phyloP scores from a whole-genome alignment of 2,113 vertebrate species.

The Gasterosteus aculeatus region DNA sequence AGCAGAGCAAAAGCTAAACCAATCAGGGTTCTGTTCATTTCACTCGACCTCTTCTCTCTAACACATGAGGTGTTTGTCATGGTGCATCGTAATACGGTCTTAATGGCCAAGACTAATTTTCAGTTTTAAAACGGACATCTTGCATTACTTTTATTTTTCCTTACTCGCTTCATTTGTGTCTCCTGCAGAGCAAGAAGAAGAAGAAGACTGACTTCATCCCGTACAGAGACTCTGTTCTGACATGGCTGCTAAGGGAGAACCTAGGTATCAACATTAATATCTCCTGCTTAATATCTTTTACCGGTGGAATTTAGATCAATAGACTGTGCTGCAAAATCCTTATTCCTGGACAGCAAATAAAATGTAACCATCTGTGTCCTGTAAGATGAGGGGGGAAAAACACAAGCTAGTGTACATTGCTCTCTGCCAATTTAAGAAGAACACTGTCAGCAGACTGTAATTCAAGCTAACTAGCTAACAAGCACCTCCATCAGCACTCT shows the following conservation, averaged over 20 bases:
- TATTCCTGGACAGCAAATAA: slow-evolving; percentile 10
- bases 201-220: slow-evolving; percentile 99
- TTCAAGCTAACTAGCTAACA: slow-evolving; percentile 52
- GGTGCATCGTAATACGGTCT: slow-evolving; percentile 9
- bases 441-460: slow-evolving; percentile 61
- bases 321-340: background rate
- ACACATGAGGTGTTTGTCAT: slow-evolving; percentile 9
- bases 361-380: slow-evolving; percentile 18
- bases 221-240: slow-evolving; percentile 96
- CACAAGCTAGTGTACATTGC: slow-evolving; percentile 39
- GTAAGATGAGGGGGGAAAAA: background rate
- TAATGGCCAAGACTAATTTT: slow-evolving; percentile 11
- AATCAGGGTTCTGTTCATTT: slow-evolving; percentile 21
- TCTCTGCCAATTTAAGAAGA: slow-evolving; percentile 52
- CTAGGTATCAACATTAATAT: slow-evolving; percentile 84
- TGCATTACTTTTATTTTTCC: background rate
- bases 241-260: slow-evolving; percentile 98
- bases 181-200: slow-evolving; percentile 95
- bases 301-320: slow-evolving; percentile 2
- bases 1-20: slow-evolving; percentile 9
- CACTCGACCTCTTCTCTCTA: slow-evolving; percentile 6
- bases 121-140: background rate
- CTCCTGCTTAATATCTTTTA: background rate
- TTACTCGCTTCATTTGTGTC: slow-evolving; percentile 36
- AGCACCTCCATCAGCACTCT: slow-evolving; percentile 8